Base-by-base conservation (phyloP, 2,888 invertebrate genomes). In the Folsomia candida region DNA sequence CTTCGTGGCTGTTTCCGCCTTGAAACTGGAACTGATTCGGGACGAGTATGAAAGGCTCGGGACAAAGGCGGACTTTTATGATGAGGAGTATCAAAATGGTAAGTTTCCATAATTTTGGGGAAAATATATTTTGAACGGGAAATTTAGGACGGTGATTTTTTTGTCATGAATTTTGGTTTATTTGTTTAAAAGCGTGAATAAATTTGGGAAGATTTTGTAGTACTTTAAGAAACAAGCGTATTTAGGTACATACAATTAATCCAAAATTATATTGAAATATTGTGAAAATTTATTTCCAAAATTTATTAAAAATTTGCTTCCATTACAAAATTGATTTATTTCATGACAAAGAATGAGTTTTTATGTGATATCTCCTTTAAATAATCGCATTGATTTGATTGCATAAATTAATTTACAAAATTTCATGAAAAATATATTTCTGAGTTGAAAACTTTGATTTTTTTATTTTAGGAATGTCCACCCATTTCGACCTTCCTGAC, bases 61-160 rank as follows among this genome's bases (percentile, higher is more conserved):
- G 4, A 70, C 69, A 6, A 78, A 76, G 67, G 70, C 73, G 20
- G 69, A 73, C 27, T 75, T 78, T 51, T 78, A 78, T 69, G 70
- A 69, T 24, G 76, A 76, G 11, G 78, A 78, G 9, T 78, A 71
- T 37, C 66, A 76, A 18, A 71, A 74, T 18, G 78, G 78, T 78
- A 70, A 57, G 26, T 47, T n/a, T n/a, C n/a, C n/a, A 9, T 20
- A 58, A 51, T 58, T 54, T 24, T 20, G 26, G 6, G 28, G 6
- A n/a, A n/a, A n/a, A n/a, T n/a, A n/a, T n/a, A 61, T n/a, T 61
- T 14, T 63, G 6, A 22, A 4, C 6, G 22, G 11, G 11, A 22
- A 18, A 22, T 59, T 47, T 67, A 26, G 29, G 22, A 29, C 26
- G 27, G 9, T 18, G 37, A 24, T 27, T 51, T 24, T 51, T 20